Base-by-base conservation (phyloP, 2,113 vertebrate genomes). In the Rhinoderma darwinii region DNA sequence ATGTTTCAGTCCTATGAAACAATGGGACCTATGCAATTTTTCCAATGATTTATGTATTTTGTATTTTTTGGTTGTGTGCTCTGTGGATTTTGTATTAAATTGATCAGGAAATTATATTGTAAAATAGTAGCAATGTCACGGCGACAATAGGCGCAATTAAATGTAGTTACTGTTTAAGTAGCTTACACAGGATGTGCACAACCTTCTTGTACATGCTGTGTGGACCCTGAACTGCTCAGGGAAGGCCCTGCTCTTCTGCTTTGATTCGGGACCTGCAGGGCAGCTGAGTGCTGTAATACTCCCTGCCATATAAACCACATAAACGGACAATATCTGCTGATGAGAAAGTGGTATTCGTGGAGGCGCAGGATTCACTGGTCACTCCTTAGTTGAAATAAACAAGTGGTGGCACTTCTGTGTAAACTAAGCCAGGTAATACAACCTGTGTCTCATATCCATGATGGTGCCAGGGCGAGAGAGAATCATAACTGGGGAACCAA, bases 301-400 rank as follows among this genome's bases (percentile, higher is more conserved):
- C 27, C 25, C 43, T 27, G 59, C 14, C 22, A n/a, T 59, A 50
- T 63, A 41, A 51, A 51, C 17, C 74, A n/a, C n/a, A n/a, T n/a
- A 76, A 76, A 76, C 74, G 4, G 7, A 2, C 47, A 35, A 37
- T 35, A 78, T 78, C 30, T 56, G 20, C n/a, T 14, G 27, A 78
- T 54, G 47, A 35, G 75, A 43, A 73, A 50, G 30, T 25, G 11
- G 51, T 37, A 35, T 56, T 32, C 20, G 51, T 39, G 50, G 30
- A 59, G 30, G 22, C 22, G 10, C 22, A 20, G 37, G 51, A 10
- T 15, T 80, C 77, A n/a, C 32, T 41, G 17, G 73, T 80, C 54
- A 56, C 51, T 17, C 78, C 22, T n/a, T 41, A 61, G 76, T 8
- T 77, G 27, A 18, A 50, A 77, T 77, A 77, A 77, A 44, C 25